Evolutionary conservation across 2,797 vertebrate genomes (phyloP).

Genomic region (Darevskia nairensis): DNA sequence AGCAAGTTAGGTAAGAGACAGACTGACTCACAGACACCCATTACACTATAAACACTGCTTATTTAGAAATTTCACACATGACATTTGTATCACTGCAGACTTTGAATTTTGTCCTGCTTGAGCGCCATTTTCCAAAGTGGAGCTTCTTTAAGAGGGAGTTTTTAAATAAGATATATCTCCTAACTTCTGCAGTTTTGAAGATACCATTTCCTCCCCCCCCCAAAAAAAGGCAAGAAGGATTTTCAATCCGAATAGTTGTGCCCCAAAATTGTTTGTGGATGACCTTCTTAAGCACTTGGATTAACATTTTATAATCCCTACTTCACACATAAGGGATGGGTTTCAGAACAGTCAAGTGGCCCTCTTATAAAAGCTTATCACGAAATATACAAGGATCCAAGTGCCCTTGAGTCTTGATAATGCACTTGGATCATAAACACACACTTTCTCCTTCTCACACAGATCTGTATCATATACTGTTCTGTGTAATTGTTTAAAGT

Average conservation of each 20-base stretch:
- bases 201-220: background rate
- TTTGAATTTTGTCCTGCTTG: background rate
- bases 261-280: background rate
- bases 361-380: background rate
- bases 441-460: accelerated
- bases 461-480: background rate
- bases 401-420: background rate
- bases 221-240: background rate
- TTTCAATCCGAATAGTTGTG: background rate
- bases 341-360: background rate
- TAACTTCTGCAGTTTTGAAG: background rate
- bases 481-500: background rate
- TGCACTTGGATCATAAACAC: constrained; percentile 10
- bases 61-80: background rate
- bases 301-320: background rate
- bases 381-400: background rate
- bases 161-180: background rate
- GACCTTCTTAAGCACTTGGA: background rate
- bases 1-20: no score
- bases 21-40: no score
- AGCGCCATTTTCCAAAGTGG: background rate
- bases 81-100: background rate
- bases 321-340: background rate
- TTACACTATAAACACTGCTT: no score
- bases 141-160: background rate